phyloP scores from a whole-genome alignment of 2,797 vertebrate genomes.

The Sylvia borin region DNA sequence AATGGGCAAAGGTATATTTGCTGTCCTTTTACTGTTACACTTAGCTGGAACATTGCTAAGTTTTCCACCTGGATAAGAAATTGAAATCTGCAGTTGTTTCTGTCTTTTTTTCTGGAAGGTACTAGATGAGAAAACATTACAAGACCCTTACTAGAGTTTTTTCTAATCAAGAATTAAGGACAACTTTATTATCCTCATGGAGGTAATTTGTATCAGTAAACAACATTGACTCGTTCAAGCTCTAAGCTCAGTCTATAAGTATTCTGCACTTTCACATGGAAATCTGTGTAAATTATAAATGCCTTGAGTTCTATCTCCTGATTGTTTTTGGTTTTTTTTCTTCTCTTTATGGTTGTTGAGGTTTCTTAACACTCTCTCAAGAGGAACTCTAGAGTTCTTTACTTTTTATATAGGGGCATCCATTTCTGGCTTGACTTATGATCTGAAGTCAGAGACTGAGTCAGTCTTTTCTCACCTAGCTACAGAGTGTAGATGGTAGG shows the following conservation, averaged over 20 bases:
- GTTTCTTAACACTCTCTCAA: not conserved
- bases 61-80: not conserved
- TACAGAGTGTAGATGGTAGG: not conserved
- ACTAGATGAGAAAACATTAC: not conserved
- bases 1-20: not conserved
- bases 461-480: not conserved
- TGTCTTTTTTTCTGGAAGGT: not conserved
- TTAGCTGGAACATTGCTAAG: not conserved
- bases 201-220: not conserved
- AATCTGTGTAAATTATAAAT: not conserved
- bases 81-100: not conserved
- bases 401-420: not conserved
- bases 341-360: not conserved
- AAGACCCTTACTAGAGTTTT: fast-evolving
- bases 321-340: not conserved
- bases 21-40: not conserved
- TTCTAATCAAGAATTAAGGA: not conserved
- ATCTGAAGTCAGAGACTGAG: not conserved
- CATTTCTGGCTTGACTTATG: not conserved
- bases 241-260: not conserved
- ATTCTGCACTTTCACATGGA: not conserved
- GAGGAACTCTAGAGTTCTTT: not conserved
- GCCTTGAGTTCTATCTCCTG: not conserved
- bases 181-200: not conserved
- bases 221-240: not conserved